phyloP scores from a whole-genome alignment of 1,140 invertebrate genomes.

The Tetraneura akinire region DNA sequence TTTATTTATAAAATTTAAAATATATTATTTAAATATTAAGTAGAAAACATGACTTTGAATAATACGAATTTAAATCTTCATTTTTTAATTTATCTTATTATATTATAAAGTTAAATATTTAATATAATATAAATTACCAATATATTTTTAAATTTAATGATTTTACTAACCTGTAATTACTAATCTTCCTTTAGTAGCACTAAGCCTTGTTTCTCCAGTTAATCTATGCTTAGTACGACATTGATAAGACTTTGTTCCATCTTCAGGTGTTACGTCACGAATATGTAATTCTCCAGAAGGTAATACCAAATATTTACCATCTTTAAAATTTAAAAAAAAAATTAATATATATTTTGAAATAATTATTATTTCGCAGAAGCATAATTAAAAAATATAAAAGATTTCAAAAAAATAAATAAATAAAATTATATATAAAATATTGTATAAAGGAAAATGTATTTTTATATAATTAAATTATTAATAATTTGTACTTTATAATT shows the following conservation, averaged over 20 bases:
- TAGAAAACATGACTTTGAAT: no score
- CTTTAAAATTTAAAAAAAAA: conserved; percentile 61
- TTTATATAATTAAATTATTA: no score
- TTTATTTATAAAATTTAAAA: no score
- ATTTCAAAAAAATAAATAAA: conserved; percentile 12
- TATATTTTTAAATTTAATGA: not conserved
- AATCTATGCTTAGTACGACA: conserved; percentile 92
- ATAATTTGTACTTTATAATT: not conserved
- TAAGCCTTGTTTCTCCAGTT: conserved; percentile 88
- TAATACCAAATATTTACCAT: conserved; percentile 90
- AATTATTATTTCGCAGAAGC: conserved; percentile 31
- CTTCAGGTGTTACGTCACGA: conserved; percentile 87
- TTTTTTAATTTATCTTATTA: no score
- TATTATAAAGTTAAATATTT: no score
- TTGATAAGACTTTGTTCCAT: conserved; percentile 91
- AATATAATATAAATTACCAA: not conserved
- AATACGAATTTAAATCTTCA: no score
- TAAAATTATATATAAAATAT: no score
- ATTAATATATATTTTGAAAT: not conserved
- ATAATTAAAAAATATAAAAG: not conserved
- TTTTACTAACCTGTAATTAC: conserved; percentile 84
- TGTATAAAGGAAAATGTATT: no score
- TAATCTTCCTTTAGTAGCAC: conserved; percentile 88
- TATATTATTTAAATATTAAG: no score
- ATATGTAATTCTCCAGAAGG: conserved; percentile 93